phyloP scores from a whole-genome alignment of 2,888 invertebrate species.

The Xestia xanthographa region DNA sequence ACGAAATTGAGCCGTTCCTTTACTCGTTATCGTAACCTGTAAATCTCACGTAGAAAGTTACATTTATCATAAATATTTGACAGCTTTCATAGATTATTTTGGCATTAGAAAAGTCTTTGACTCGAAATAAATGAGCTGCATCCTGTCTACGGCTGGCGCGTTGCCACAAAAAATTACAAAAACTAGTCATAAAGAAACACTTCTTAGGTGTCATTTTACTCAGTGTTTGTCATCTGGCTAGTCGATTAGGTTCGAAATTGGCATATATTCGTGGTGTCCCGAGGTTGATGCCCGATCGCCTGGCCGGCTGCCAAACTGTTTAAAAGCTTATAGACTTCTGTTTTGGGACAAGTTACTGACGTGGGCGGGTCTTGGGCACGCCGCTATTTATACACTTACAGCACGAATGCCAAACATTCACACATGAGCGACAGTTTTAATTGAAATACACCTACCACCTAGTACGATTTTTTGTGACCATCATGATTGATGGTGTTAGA shows the following conservation, averaged over 20 bases:
- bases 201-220: constrained; percentile 68
- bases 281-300: constrained; percentile 83
- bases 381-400: constrained; percentile 47
- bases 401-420: constrained; percentile 39
- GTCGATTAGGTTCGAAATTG: constrained; percentile 69
- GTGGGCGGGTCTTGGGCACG: constrained; percentile 54
- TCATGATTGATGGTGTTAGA: constrained; percentile 34
- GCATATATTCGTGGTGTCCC: constrained; percentile 71
- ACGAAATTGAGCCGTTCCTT: constrained; percentile 59
- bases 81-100: constrained; percentile 65
- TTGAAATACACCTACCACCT: background rate
- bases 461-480: constrained; percentile 2
- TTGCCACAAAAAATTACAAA: constrained; percentile 62
- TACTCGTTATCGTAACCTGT: constrained; percentile 41
- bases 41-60: constrained; percentile 60
- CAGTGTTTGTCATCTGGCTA: constrained; percentile 67
- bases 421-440: constrained; percentile 7
- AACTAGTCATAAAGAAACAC: constrained; percentile 61
- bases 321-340: constrained; percentile 77
- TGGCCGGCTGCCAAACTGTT: constrained; percentile 83
- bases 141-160: constrained; percentile 64
- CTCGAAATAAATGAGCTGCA: constrained; percentile 66
- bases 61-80: constrained; percentile 62
- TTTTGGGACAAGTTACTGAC: constrained; percentile 65
- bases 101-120: constrained; percentile 65